A percentile compares a stretch with the other conserved stretches of the same genome.
These are phyloP conservation scores for Craterocephalus amniculus DNA, from an alignment of 2,797 vertebrate species.

Conservation along the genomic window DNA sequence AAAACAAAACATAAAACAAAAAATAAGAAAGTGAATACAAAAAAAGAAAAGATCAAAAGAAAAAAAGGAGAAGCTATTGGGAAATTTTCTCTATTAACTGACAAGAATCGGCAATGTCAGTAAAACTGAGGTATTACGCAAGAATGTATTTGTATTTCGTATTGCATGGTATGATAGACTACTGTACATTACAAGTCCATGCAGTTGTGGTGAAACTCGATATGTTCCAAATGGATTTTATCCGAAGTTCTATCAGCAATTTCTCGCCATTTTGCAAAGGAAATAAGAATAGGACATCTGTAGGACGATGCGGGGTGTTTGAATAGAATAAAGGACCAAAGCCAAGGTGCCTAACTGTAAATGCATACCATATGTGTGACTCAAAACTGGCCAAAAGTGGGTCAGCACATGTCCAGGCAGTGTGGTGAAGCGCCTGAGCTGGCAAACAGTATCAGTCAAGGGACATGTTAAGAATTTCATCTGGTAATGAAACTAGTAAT, in stretches of 20 bases:
- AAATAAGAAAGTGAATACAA: neutral
- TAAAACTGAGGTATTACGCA: neutral
- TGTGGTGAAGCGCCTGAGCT: slow-evolving; percentile 10
- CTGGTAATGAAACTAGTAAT: neutral
- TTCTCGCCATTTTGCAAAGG: slow-evolving; percentile 6
- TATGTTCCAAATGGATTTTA: neutral
- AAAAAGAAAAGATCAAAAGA: neutral
- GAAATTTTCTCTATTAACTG: neutral
- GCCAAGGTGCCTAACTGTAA: slow-evolving; percentile 34
- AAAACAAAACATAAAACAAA: neutral
- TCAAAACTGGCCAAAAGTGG: slow-evolving; percentile 19
- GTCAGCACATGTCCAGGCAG: neutral
- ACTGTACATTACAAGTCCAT: neutral
- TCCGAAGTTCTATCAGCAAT: slow-evolving; percentile 6
- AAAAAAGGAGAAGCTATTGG: too few species aligned
- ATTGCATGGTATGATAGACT: neutral
- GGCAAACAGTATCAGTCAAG: slow-evolving; percentile 16
- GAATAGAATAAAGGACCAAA: slow-evolving; percentile 28
- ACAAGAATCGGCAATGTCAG: neutral
- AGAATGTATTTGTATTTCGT: neutral
- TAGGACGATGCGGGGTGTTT: slow-evolving; percentile 37
- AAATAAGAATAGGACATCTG: slow-evolving; percentile 27
- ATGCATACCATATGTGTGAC: slow-evolving; percentile 51
- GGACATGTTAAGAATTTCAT: slow-evolving; percentile 8
- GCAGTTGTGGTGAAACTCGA: neutral